Evolutionary conservation across 2,888 invertebrate genomes (phyloP).

Genomic region (Chymomyza amoena): DNA sequence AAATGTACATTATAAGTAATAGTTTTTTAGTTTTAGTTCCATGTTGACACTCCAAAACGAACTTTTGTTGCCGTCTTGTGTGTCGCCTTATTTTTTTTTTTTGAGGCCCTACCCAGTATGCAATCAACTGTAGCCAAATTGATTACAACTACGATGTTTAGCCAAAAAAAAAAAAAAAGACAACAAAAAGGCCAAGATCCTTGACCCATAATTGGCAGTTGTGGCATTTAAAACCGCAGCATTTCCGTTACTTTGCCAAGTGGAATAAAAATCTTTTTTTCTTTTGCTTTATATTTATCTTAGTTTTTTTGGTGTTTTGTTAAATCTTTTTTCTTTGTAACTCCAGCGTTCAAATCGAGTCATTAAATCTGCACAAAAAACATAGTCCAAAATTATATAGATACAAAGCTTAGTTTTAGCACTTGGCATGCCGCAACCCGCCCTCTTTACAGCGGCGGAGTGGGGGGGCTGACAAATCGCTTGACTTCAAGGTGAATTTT

Average conservation of each 20-base stretch:
- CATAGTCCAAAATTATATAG: not conserved
- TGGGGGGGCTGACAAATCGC: not conserved
- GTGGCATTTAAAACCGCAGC: slow-evolving; percentile 18
- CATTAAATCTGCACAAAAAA: not conserved
- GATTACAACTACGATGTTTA: not conserved
- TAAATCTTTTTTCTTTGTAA: no score
- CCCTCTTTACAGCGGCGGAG: not conserved
- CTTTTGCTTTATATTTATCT: not conserved
- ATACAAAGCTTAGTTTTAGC: not conserved
- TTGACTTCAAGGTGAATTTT: not conserved
- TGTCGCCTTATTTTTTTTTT: not conserved
- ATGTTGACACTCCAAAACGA: not conserved
- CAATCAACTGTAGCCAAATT: no score
- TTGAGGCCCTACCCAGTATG: not conserved
- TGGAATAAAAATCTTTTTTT: slow-evolving; percentile 31
- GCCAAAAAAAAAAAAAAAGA: slow-evolving; percentile 25
- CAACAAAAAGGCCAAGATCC: slow-evolving; percentile 26
- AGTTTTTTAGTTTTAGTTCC: not conserved
- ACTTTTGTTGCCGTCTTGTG: not conserved
- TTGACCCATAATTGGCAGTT: slow-evolving; percentile 52
- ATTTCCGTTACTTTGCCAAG: slow-evolving; percentile 59
- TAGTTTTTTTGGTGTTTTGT: not conserved
- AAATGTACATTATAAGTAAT: not conserved
- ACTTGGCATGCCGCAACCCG: not conserved
- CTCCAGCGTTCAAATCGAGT: not conserved